Evolutionary conservation across 2,113 vertebrate species (phyloP).

Genomic region (Macrotis lagotis): DNA sequence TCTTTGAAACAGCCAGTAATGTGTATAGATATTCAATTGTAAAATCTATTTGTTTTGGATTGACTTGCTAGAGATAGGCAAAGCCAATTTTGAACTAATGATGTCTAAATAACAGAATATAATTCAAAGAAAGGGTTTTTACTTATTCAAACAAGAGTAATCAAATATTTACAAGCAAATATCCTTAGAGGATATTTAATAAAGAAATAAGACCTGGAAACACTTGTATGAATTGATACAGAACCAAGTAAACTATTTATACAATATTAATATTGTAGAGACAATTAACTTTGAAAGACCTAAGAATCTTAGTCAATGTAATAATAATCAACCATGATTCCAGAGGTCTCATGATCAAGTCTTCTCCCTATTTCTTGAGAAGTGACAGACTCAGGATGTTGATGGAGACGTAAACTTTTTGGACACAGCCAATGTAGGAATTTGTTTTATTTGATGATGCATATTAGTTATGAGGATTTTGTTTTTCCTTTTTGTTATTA

Average conservation of each 20-base stretch:
- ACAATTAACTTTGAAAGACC: too few relatives aligned
- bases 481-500: neutral
- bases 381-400: neutral
- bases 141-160: neutral
- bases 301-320: neutral
- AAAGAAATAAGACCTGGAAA: neutral
- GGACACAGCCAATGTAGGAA: neutral
- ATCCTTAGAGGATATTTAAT: neutral
- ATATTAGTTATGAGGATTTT: neutral
- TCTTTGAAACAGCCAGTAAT: neutral
- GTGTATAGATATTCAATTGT: neutral
- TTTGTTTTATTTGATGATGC: neutral
- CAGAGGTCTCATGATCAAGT: neutral
- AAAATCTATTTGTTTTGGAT: neutral
- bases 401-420: neutral
- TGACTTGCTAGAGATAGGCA: neutral
- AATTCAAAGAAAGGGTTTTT: neutral
- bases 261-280: neutral
- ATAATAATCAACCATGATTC: neutral
- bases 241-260: neutral
- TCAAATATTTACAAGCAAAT: neutral
- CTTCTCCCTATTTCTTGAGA: neutral
- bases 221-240: neutral
- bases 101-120: neutral
- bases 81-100: neutral